Conservation (phyloP, 2,888 invertebrate genomes). For the Drosophila kokeensis region DNA sequence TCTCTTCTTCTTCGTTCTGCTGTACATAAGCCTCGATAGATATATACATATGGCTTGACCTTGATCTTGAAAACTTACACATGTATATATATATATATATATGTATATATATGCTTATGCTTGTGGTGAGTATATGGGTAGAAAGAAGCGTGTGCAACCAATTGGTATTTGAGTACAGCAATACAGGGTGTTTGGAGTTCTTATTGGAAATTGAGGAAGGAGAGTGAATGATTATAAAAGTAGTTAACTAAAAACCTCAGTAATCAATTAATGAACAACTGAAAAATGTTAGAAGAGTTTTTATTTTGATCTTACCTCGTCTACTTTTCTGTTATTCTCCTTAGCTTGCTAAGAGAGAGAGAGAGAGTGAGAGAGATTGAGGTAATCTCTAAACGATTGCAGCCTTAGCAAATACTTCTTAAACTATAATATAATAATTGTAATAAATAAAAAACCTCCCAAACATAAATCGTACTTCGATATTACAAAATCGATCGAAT, state of each 20-base stretch:
- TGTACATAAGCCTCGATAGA: conserved; percentile 46
- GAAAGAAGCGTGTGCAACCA: conserved; percentile 26
- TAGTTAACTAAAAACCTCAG: not conserved
- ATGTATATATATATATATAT: conserved; percentile 2
- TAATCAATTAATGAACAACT: not conserved
- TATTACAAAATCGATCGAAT: not conserved
- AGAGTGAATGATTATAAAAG: not conserved
- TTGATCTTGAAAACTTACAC: conserved; percentile 80
- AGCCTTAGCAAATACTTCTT: not conserved
- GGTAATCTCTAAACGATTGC: not conserved
- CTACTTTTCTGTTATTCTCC: not conserved
- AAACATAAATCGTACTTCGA: not conserved
- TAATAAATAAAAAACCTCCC: not conserved
- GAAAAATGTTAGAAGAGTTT: not conserved
- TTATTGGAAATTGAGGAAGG: not conserved
- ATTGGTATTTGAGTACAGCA: conserved; percentile 21
- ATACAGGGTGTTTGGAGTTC: conserved; percentile 42
- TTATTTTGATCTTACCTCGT: fast-evolving
- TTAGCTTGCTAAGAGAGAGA: not conserved
- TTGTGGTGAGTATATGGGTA: conserved; percentile 6
- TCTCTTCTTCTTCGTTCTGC: conserved; percentile 8
- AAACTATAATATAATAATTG: not conserved
- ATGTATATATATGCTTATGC: not conserved
- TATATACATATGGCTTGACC: conserved; percentile 73
- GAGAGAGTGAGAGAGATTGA: not conserved